phyloP scores from a whole-genome alignment of 2,113 vertebrate species.

The Seriola dumerili region DNA sequence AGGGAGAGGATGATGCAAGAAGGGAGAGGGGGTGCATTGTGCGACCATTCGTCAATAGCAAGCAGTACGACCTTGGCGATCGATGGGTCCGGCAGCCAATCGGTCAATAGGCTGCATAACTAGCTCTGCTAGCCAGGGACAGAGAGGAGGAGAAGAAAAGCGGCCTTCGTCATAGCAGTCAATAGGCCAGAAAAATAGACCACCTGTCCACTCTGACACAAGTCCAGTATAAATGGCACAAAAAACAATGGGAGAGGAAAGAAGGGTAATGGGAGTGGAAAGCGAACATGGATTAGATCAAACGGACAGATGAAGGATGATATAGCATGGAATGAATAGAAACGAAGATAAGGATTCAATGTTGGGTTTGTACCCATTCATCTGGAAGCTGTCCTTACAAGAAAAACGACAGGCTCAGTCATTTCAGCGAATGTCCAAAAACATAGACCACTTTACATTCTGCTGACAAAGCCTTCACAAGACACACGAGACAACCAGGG shows the following conservation, averaged over 20 bases:
- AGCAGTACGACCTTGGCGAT: slow-evolving; percentile 66
- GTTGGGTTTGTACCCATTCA: background rate
- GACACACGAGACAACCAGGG: background rate
- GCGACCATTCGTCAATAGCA: slow-evolving; percentile 70
- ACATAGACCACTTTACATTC: background rate
- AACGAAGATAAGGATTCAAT: background rate
- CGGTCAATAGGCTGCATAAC: slow-evolving; percentile 73
- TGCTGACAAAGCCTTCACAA: background rate
- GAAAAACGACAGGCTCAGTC: background rate
- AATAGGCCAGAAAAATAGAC: slow-evolving; percentile 57
- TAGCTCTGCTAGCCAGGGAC: slow-evolving; percentile 46
- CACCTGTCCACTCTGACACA: slow-evolving; percentile 40
- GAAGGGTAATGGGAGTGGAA: slow-evolving; percentile 6
- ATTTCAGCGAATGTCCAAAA: background rate
- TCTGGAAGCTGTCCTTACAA: background rate
- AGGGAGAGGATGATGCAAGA: slow-evolving; percentile 41
- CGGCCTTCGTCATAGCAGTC: slow-evolving; percentile 41
- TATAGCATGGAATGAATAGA: background rate
- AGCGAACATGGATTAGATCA: slow-evolving; percentile 12
- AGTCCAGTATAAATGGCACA: slow-evolving; percentile 25
- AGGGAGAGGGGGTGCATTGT: slow-evolving; percentile 13
- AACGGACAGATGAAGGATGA: slow-evolving; percentile 22
- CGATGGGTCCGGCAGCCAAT: slow-evolving; percentile 73
- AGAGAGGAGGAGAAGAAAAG: slow-evolving; percentile 24
- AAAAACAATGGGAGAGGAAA: slow-evolving; percentile 16